These are phyloP conservation scores for Semaprochilodus insignis DNA, from an alignment of 2,797 vertebrate genomes.

Conservation along the genomic window DNA sequence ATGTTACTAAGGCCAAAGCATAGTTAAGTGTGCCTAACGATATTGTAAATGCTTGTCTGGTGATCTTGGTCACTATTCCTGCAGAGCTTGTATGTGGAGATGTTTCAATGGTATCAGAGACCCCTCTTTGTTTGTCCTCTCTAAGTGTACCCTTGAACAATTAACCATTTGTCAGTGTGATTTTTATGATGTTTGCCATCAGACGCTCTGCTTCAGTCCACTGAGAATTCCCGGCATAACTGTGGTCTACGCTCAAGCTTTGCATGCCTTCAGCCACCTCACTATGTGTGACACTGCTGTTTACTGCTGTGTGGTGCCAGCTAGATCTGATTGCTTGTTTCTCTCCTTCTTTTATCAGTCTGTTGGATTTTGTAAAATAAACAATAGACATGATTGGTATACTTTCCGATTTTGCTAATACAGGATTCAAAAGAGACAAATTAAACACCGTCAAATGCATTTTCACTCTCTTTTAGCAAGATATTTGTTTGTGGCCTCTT, in stretches of 20 bases:
- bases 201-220: slow-evolving; percentile 59
- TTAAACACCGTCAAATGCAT: not conserved
- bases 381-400: slow-evolving; percentile 67
- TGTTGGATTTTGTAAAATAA: slow-evolving; percentile 66
- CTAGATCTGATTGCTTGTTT: slow-evolving; percentile 66
- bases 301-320: slow-evolving; percentile 70
- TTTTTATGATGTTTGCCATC: slow-evolving; percentile 75
- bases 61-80: not conserved
- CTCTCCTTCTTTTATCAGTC: slow-evolving; percentile 65
- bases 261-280: not conserved
- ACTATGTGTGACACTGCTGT: slow-evolving; percentile 29
- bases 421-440: not conserved
- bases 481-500: slow-evolving; percentile 16
- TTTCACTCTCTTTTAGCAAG: slow-evolving; percentile 7
- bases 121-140: no score
- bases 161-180: slow-evolving; percentile 56
- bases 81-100: slow-evolving; percentile 35
- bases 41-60: not conserved
- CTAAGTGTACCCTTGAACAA: slow-evolving; percentile 58
- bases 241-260: slow-evolving; percentile 61
- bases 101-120: slow-evolving; percentile 13
- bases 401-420: slow-evolving; percentile 59
- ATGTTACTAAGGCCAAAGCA: not conserved
- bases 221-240: slow-evolving; percentile 68
- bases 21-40: not conserved